phyloP scores from a whole-genome alignment of 2,888 invertebrate genomes.

The Dicycla oo region DNA sequence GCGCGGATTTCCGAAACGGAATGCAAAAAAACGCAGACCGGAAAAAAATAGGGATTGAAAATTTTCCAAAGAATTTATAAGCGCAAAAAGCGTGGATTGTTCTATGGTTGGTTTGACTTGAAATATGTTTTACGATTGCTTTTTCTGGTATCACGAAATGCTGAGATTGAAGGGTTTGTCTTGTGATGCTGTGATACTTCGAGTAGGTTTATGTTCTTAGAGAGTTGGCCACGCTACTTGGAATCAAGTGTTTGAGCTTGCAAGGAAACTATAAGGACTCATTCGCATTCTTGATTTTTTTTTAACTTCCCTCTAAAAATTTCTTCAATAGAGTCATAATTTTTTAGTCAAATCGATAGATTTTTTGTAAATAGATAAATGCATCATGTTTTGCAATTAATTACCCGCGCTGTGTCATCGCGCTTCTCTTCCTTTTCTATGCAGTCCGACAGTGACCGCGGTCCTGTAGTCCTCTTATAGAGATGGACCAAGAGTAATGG shows the following conservation, averaged over 20 bases:
- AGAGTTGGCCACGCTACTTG: neutral
- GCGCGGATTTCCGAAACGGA: slow-evolving; percentile 67
- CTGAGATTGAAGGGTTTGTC: slow-evolving; percentile 6
- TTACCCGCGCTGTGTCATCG: too few relatives aligned
- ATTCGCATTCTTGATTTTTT: neutral
- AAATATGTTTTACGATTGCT: slow-evolving; percentile 54
- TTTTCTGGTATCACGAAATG: slow-evolving; percentile 33
- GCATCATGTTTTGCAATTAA: too few relatives aligned
- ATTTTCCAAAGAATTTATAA: slow-evolving; percentile 62
- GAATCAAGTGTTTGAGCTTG: slow-evolving; percentile 4
- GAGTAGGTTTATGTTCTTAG: slow-evolving; percentile 6
- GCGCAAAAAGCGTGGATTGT: slow-evolving; percentile 62
- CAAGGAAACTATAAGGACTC: neutral
- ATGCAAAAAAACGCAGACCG: slow-evolving; percentile 61
- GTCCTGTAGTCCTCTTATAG: too few relatives aligned
- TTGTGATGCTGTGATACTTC: slow-evolving; percentile 5
- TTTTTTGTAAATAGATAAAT: too few relatives aligned
- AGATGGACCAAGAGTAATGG: too few relatives aligned
- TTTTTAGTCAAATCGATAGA: too few relatives aligned
- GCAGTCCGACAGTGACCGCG: too few relatives aligned
- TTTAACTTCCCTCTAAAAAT: too few relatives aligned
- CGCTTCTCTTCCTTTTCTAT: too few relatives aligned
- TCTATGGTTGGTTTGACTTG: slow-evolving; percentile 55
- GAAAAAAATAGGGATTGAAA: slow-evolving; percentile 60
- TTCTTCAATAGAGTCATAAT: too few relatives aligned